Evolutionary conservation across 2,888 invertebrate species (phyloP).

Genomic region (Heliothis peltigera): DNA sequence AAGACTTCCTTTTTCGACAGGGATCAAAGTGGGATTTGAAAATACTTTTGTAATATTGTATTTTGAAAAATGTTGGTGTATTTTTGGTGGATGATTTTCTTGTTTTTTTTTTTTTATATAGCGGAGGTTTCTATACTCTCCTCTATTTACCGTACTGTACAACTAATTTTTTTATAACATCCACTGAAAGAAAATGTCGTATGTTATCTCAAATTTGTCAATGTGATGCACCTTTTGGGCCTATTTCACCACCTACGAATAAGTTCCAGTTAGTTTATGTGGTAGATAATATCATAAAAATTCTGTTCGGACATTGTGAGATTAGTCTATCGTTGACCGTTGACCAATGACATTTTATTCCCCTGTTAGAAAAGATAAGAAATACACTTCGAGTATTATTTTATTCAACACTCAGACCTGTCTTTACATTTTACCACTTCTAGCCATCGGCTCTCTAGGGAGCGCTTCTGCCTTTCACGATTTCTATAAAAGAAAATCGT

Average conservation of each 20-base stretch:
- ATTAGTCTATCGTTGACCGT: too few relatives aligned
- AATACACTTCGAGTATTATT: neutral
- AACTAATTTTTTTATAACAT: too few relatives aligned
- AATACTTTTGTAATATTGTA: neutral
- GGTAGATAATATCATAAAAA: too few relatives aligned
- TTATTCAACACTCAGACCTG: neutral
- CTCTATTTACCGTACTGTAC: too few relatives aligned
- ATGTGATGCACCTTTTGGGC: too few relatives aligned
- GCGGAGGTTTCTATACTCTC: too few relatives aligned
- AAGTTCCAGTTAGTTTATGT: too few relatives aligned
- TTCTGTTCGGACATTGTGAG: too few relatives aligned
- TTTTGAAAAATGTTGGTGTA: neutral
- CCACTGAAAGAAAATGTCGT: too few relatives aligned
- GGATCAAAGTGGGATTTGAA: neutral
- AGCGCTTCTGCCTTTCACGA: neutral
- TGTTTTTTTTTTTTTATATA: neutral
- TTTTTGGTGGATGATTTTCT: neutral
- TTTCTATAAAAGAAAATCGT: conserved; percentile 13
- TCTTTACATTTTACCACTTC: neutral
- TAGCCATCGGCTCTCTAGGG: neutral
- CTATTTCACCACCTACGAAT: too few relatives aligned
- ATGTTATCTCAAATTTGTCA: too few relatives aligned
- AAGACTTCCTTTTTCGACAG: conserved; percentile 2
- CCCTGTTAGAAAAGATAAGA: neutral
- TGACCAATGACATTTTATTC: neutral